Conservation (phyloP, 2,113 vertebrate species). For the Numida meleagris region DNA sequence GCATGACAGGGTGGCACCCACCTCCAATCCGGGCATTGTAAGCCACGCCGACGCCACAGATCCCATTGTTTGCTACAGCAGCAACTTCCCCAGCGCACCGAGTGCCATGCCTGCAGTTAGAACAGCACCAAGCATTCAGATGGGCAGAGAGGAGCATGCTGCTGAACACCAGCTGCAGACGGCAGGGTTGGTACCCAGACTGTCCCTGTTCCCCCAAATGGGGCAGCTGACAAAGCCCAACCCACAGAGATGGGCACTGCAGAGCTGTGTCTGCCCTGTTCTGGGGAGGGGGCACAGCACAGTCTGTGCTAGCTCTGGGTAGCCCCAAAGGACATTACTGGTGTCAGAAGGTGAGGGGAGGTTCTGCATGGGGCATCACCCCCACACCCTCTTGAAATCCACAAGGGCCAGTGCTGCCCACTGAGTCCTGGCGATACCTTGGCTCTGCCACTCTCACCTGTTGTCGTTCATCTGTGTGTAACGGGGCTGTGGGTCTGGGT, state of each 20-base stretch:
- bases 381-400: not conserved
- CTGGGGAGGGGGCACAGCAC: not conserved
- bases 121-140: not conserved
- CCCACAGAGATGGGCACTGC: not conserved
- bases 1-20: conserved; percentile 41
- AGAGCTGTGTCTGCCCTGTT: not conserved
- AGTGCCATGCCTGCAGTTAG: conserved; percentile 86
- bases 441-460: conserved; percentile 77
- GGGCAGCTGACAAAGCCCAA: rapidly evolving
- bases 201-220: rapidly evolving
- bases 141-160: rapidly evolving
- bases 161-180: rapidly evolving
- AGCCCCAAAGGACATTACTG: not conserved
- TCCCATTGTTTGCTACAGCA: conserved; percentile 89
- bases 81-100: conserved; percentile 96
- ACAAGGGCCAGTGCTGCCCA: not conserved
- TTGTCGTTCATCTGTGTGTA: conserved; percentile 98
- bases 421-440: rapidly evolving
- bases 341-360: rapidly evolving
- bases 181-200: not conserved
- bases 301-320: not conserved
- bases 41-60: conserved; percentile 94
- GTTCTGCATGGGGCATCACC: not conserved
- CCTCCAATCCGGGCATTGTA: conserved; percentile 95
- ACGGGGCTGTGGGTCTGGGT: conserved; percentile 93